Base-by-base conservation (phyloP, 2,113 vertebrate species). In the Hydrolagus affinis region DNA sequence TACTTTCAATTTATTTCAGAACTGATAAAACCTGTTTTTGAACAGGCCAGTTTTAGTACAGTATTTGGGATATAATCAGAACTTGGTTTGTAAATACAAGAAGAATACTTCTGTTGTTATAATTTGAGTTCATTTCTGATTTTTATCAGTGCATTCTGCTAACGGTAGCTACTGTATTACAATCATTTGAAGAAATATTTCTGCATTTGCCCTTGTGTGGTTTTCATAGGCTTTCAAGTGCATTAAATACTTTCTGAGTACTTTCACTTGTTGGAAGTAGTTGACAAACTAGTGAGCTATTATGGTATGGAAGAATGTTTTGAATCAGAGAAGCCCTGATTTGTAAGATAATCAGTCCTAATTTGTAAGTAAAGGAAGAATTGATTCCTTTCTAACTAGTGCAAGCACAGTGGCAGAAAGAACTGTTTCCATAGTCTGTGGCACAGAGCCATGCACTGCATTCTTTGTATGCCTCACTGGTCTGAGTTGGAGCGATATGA, bases 311-410 rank as follows among this genome's bases (percentile, higher is more conserved):
- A 83, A 28, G 78, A 83, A 83, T 68, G 59, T 68, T 83, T 83
- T 80, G 23, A 80, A 62, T 28, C 60, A 64, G 28, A 78, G 44
- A 80, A 80, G 59, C 60, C 60, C 25, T 80, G 77, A 25, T 64
- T 30, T 30, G 60, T 80, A 60, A 80, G 30, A 15, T n/a, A n/a
- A n/a, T n/a, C n/a, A 80, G 59, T 23, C 60, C 25, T 80, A 59
- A 25, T 64, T 30, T 30, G 60, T 80, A 60, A 80, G 30, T 14
- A 80, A 80, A 80, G 78, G 30, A 66, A 23, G 44, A 44, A 44
- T 44, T 44, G 66, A 66, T 83, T 83, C 8, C 12, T 83, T 83
- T 83, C 78, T 83, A 68, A 83, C 30, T 80, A 80, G 25, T 83
- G 66, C 62, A 11, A 83, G 44, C 44, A 28, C 78, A 30, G 8